Percentiles rank a stretch among this genome's conserved stretches.
Evolutionary conservation across 2,888 invertebrate genomes (phyloP).

Genomic region (Melikaiella ostensackeni): DNA sequence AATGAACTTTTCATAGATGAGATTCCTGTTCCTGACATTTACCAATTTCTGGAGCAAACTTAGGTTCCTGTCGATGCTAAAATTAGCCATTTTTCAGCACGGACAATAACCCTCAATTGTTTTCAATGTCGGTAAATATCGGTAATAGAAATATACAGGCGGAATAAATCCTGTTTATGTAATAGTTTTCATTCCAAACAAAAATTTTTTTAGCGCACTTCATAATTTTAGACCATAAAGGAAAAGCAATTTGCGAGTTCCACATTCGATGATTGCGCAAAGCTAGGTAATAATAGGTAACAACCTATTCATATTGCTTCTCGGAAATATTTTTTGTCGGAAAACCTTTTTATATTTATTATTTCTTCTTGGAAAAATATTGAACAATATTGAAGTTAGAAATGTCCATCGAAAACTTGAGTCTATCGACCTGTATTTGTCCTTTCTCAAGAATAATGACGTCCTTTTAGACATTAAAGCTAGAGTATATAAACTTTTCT

Average conservation of each 20-base stretch:
- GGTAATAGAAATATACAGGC: background rate
- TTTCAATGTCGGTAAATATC: background rate
- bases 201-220: background rate
- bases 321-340: background rate
- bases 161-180: too few species aligned
- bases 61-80: too few species aligned
- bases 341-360: background rate
- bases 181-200: background rate
- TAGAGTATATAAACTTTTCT: background rate
- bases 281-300: too few species aligned
- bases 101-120: too few species aligned
- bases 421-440: background rate
- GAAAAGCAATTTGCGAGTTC: background rate
- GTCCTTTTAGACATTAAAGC: background rate
- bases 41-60: too few species aligned
- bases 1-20: too few species aligned
- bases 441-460: background rate
- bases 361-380: background rate
- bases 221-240: background rate
- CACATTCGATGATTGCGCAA: background rate
- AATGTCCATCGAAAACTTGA: background rate
- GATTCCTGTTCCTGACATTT: too few species aligned
- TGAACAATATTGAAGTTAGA: background rate
- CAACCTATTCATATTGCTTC: background rate
- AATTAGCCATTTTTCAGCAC: too few species aligned